Evolutionary conservation across 2,888 invertebrate genomes (phyloP).

Genomic region (Campoplex nolae): DNA sequence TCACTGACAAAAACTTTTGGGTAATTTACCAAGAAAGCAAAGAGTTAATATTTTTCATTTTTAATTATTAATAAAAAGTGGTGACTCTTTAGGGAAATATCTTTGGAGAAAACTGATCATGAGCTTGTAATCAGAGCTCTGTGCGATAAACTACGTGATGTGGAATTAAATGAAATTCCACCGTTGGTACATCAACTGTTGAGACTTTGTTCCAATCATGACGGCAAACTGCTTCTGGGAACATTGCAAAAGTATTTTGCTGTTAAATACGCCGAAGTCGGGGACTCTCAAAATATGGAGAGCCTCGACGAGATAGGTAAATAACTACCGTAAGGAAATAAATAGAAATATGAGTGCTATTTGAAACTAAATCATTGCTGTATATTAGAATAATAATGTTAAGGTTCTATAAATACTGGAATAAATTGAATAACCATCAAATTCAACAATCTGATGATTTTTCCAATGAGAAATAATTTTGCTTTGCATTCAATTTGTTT

Average conservation of each 20-base stretch:
- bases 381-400: too few relatives aligned
- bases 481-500: not conserved
- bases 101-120: conserved; percentile 87
- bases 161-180: conserved; percentile 88
- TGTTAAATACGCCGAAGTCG: conserved; percentile 79
- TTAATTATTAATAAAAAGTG: conserved; percentile 10
- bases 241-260: conserved; percentile 86
- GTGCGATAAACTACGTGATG: conserved; percentile 86
- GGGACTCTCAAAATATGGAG: conserved; percentile 67
- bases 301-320: conserved; percentile 77
- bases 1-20: conserved; percentile 89
- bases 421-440: too few relatives aligned
- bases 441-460: too few relatives aligned
- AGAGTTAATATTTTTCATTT: conserved; percentile 46
- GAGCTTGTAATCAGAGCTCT: conserved; percentile 88
- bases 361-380: not conserved
- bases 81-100: conserved; percentile 85
- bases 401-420: too few relatives aligned
- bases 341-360: not conserved
- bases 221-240: conserved; percentile 84
- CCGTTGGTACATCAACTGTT: conserved; percentile 89
- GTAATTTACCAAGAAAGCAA: conserved; percentile 83
- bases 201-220: conserved; percentile 86
- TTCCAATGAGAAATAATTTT: not conserved
- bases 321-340: not conserved